Evolutionary conservation across 2,113 vertebrate species (phyloP).

Genomic region (Mormyrus iriodes): DNA sequence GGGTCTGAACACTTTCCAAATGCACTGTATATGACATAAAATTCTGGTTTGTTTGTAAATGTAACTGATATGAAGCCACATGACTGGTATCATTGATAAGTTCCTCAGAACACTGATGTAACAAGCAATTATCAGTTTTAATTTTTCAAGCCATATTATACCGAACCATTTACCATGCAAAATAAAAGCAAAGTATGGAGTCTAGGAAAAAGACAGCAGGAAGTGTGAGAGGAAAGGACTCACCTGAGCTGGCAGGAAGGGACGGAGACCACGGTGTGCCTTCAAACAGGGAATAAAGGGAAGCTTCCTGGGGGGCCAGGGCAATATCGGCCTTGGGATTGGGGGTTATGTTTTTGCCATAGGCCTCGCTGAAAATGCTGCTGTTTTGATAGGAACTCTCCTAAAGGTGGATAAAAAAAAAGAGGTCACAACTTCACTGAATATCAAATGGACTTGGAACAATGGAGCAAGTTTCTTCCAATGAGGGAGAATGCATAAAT

Average conservation of each 20-base stretch:
- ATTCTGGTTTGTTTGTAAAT: neutral
- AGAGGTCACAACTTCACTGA: neutral
- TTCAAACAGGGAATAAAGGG: conserved; percentile 93
- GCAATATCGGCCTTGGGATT: conserved; percentile 74
- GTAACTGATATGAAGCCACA: neutral
- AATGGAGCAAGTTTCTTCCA: neutral
- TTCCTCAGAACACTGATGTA: too few species aligned
- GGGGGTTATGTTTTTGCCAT: conserved; percentile 79
- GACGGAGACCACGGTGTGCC: conserved; percentile 95
- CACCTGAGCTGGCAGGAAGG: conserved; percentile 95
- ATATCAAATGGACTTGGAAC: neutral
- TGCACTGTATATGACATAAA: neutral
- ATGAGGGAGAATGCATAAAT: neutral
- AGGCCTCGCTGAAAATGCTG: conserved; percentile 93
- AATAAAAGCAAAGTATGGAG: neutral
- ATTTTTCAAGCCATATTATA: neutral
- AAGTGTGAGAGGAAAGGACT: neutral
- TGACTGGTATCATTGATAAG: too few species aligned
- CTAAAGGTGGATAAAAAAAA: conserved; percentile 43
- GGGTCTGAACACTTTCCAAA: neutral
- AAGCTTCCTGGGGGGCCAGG: conserved; percentile 84
- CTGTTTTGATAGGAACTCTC: conserved; percentile 80
- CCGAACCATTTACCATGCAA: neutral
- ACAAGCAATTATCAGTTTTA: neutral
- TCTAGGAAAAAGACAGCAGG: neutral